Conservation (phyloP, 53 echinoderm and acorn worm species). For the Temnopleurus reevesii region DNA sequence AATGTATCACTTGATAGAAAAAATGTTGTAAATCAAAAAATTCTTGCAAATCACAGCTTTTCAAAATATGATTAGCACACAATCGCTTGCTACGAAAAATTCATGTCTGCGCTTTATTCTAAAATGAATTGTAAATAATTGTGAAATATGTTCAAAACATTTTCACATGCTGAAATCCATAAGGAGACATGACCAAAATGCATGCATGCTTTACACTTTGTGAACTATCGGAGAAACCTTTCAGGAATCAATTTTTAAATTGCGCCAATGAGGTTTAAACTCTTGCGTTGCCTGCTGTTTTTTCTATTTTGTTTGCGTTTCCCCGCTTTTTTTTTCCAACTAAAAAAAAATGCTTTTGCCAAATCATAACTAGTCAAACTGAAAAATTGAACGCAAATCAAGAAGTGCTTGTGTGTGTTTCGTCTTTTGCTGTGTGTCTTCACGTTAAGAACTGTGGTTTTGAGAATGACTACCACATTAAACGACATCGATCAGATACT, state of each 20-base stretch:
- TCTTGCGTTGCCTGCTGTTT: conserved; percentile 13
- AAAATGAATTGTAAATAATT: conserved; percentile 8
- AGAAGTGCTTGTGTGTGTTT: conserved; percentile 60
- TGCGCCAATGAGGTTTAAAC: not conserved
- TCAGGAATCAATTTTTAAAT: not conserved
- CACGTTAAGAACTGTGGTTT: conserved; percentile 48
- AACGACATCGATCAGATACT: conserved; percentile 57
- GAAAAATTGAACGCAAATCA: not conserved
- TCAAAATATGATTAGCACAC: not conserved
- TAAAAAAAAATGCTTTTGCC: conserved; percentile 32
- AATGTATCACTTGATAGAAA: not conserved
- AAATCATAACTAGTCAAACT: conserved; percentile 30
- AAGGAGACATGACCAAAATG: not conserved
- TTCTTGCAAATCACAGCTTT: conserved; percentile 7
- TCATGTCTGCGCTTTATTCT: conserved; percentile 30
- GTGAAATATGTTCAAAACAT: conserved; percentile 57
- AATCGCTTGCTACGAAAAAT: conserved; percentile 29
- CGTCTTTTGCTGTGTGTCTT: conserved; percentile 54
- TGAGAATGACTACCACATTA: conserved; percentile 58
- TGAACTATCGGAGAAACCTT: not conserved
- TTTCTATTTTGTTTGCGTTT: not conserved
- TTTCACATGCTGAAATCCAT: conserved; percentile 26
- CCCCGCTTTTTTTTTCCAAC: not conserved
- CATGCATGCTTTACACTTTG: conserved; percentile 36
- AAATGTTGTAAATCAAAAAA: not conserved